Conservation (phyloP, 2,888 invertebrate genomes). For the Epistrophe grossulariae region DNA sequence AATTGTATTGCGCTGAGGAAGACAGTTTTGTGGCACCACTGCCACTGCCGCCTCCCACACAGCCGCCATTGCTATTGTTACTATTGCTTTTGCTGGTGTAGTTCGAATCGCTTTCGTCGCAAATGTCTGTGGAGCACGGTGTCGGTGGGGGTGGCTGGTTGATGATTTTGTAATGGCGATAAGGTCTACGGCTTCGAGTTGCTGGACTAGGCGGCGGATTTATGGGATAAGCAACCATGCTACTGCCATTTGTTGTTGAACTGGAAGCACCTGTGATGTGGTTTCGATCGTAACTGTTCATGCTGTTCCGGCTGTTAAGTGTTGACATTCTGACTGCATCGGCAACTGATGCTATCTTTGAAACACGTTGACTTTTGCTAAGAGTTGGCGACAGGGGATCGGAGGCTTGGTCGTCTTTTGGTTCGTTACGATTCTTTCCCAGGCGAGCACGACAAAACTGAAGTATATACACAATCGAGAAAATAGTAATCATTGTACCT, state of each 20-base stretch:
- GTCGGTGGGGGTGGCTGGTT: conserved; percentile 96
- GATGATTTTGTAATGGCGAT: conserved; percentile 90
- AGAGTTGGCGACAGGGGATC: conserved; percentile 87
- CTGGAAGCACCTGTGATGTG: conserved; percentile 87
- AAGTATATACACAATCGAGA: conserved; percentile 85
- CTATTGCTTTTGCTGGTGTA: conserved; percentile 86
- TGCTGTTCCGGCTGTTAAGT: conserved; percentile 86
- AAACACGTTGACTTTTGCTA: conserved; percentile 82
- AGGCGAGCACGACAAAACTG: conserved; percentile 85
- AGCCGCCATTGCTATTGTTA: conserved; percentile 81
- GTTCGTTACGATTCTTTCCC: conserved; percentile 85
- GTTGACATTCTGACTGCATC: conserved; percentile 88
- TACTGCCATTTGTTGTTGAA: conserved; percentile 84
- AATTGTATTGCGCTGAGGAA: conserved; percentile 84
- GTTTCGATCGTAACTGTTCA: conserved; percentile 89
- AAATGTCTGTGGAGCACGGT: conserved; percentile 97
- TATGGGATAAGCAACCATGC: conserved; percentile 88
- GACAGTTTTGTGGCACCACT: conserved; percentile 80
- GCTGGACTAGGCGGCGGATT: conserved; percentile 97
- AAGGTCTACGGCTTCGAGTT: conserved; percentile 90
- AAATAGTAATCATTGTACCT: conserved; percentile 85
- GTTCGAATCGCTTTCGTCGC: conserved; percentile 93
- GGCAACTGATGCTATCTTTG: conserved; percentile 84
- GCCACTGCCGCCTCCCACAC: conserved; percentile 70
- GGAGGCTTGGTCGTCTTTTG: conserved; percentile 87